A percentile compares a stretch with the other conserved stretches of the same genome.
Evolutionary conservation across 2,113 vertebrate species (phyloP).

Genomic region (Oophaga pumilio): DNA sequence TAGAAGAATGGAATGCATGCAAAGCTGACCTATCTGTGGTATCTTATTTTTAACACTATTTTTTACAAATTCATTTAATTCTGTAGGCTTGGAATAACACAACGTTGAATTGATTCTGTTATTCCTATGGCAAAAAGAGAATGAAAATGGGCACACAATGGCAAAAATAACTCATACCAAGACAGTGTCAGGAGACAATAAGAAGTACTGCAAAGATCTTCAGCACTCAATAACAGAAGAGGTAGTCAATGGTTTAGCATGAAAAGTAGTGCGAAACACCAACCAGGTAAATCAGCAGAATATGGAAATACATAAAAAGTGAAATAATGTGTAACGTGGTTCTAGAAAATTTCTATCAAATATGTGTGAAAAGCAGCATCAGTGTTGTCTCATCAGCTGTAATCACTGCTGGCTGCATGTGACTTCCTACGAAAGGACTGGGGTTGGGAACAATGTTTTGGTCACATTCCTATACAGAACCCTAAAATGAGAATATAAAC

Average conservation of each 20-base stretch:
- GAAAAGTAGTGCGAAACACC: slow-evolving; percentile 8
- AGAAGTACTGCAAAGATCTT: not conserved
- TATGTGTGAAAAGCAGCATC: not conserved
- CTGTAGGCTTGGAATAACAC: not conserved
- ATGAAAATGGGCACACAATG: not conserved
- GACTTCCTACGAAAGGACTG: not conserved
- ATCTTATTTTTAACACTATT: not conserved
- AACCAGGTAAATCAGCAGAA: slow-evolving; percentile 6
- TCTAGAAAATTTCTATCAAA: not conserved
- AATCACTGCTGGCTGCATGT: not conserved
- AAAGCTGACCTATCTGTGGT: not conserved
- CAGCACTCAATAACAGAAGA: slow-evolving; percentile 33
- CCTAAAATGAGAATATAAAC: not conserved
- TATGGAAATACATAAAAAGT: not conserved
- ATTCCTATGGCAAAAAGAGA: not conserved
- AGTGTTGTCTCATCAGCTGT: not conserved
- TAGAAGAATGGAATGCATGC: not conserved
- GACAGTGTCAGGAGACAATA: not conserved
- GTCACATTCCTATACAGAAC: not conserved
- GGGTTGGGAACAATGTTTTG: not conserved
- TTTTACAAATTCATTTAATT: not conserved
- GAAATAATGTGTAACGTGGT: not conserved
- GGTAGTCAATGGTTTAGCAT: slow-evolving; percentile 43
- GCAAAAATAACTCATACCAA: not conserved
- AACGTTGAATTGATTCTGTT: not conserved